These are phyloP conservation scores for Hyperopisus bebe DNA, from an alignment of 2,113 vertebrate genomes.

Conservation along the genomic window DNA sequence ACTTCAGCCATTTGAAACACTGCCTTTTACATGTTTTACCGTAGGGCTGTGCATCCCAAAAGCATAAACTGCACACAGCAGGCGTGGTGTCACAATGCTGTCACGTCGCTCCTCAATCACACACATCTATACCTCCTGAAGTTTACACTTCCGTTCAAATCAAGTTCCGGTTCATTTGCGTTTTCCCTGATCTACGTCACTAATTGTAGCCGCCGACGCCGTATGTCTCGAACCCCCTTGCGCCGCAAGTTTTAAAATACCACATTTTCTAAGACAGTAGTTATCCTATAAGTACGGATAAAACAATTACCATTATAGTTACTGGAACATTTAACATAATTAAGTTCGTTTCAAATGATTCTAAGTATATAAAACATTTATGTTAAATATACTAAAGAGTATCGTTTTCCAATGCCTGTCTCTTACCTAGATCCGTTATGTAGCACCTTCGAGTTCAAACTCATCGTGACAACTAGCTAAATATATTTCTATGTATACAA, in stretches of 20 bases:
- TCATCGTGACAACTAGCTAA: not conserved
- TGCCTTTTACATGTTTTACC: not conserved
- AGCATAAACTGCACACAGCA: not conserved
- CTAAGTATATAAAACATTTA: not conserved
- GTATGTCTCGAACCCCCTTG: not conserved
- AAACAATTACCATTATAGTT: not conserved
- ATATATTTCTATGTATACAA: not conserved
- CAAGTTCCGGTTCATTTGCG: not conserved
- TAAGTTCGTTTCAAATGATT: not conserved
- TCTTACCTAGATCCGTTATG: not conserved
- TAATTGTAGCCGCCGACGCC: not conserved
- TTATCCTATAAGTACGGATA: not conserved
- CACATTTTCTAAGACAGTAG: not conserved
- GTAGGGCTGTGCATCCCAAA: not conserved
- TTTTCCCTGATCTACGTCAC: not conserved
- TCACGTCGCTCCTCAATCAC: not conserved
- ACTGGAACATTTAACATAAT: not conserved
- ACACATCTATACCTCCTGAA: not conserved
- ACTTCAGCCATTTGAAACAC: not conserved
- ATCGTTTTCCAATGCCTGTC: not conserved
- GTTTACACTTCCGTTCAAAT: not conserved
- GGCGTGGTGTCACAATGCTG: not conserved
- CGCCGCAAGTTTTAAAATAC: not conserved
- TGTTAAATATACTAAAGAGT: not conserved
- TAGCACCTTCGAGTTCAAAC: not conserved